Evolutionary conservation across 2,888 invertebrate genomes (phyloP), one percentile per base, ranked within the genome.

Genomic region (Drosophila birchii): DNA sequence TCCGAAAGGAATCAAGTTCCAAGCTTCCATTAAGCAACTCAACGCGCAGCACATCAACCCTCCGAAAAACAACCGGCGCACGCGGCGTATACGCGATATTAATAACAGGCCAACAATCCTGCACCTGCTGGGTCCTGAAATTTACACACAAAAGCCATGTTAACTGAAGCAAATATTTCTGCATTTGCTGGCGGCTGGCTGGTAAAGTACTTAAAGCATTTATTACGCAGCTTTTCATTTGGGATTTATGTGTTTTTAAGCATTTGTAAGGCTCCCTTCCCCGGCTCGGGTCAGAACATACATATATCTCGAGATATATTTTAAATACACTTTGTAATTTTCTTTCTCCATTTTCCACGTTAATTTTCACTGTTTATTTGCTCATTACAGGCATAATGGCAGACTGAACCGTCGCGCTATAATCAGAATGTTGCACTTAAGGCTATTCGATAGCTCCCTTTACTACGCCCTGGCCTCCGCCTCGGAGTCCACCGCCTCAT

Each of bases 361-460:
- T 49, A 49, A 43, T 34, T 47, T 41, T 41, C 36, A 34, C 39
- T 39, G 14, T 53, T 55, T 20, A 47, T 38, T 59, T 54, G 9
- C 26, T 8, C 29, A 34, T 54, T 56, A 36, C 68, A 75, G 54
- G 41, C 34, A 36, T 34, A 34, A 66, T 73, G 73, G 36, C 58
- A 49, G 38, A 51, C 47, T 36, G 38, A 39, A 55, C 4, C 56
- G 54, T 0, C 11, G n/a, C 53, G 36, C 14, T 18, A 26, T 23
- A 18, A 38, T 26, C 36, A 51, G 58, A 56, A 89, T 86, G 86
- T 74, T 88, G 75, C 88, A 86, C 63, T 61, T 89, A 54, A 75
- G 86, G 67, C 76, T 89, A 51, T 86, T 88, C 57, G 86, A 89
- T 66, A 82, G 70, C 73, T 78, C 89, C 14, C 76, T 88, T 16